A percentile compares a stretch with the other conserved stretches of the same genome.
These are phyloP conservation scores for Sebastes itinus DNA, from an alignment of 2,797 vertebrate species.

Conservation along the genomic window DNA sequence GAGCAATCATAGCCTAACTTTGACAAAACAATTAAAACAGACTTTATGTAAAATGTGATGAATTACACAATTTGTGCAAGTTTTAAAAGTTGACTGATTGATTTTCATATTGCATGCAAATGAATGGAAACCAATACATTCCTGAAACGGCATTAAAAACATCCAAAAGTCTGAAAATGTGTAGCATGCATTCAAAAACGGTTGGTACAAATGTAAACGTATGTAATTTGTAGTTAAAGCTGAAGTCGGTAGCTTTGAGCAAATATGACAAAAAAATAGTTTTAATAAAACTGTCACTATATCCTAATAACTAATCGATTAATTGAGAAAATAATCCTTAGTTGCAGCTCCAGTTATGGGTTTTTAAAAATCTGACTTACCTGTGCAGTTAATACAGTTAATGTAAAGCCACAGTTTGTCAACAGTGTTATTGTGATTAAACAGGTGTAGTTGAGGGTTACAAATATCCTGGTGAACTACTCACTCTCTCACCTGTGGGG, in stretches of 20 bases:
- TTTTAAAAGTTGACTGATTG: not conserved
- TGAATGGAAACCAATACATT: not conserved
- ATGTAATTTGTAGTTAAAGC: not conserved
- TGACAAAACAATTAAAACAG: not conserved
- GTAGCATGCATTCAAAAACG: not conserved
- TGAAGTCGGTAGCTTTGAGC: too few species aligned
- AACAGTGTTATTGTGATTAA: not conserved
- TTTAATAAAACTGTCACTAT: too few species aligned
- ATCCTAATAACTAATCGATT: not conserved
- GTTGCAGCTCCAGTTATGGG: not conserved
- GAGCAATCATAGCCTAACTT: not conserved
- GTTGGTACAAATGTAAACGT: not conserved
- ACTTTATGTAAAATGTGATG: not conserved
- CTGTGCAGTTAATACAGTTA: not conserved
- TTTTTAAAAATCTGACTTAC: not conserved
- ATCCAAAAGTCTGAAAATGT: not conserved
- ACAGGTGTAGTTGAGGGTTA: not conserved
- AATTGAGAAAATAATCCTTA: not conserved
- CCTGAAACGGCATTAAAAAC: not conserved
- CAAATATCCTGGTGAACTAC: not conserved
- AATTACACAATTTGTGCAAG: not conserved
- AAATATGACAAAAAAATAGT: too few species aligned
- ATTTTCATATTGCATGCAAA: not conserved
- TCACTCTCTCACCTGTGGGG: conserved; percentile 61
- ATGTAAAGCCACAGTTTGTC: not conserved